A percentile compares a stretch with the other conserved stretches of the same genome.
phyloP scores from a whole-genome alignment of 1,140 invertebrate species.

The Cepaea nemoralis region DNA sequence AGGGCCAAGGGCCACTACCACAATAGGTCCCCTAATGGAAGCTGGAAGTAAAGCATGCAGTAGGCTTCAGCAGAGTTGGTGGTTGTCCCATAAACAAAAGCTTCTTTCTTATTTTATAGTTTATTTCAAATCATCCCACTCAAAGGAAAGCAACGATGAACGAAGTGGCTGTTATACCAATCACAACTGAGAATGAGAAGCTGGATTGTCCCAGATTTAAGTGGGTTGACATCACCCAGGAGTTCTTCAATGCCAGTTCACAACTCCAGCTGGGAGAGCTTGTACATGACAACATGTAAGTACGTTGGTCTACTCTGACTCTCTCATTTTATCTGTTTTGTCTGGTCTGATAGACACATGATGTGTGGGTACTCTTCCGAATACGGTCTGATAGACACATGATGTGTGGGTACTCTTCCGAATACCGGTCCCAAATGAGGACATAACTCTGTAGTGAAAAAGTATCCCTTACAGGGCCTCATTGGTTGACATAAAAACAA shows the following conservation, averaged over 20 bases:
- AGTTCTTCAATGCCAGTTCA: conserved; percentile 57
- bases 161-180: neutral
- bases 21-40: neutral
- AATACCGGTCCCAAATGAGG: too few relatives aligned
- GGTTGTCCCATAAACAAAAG: neutral
- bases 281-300: conserved; percentile 63
- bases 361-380: too few relatives aligned
- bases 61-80: too few relatives aligned
- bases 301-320: conserved; percentile 5
- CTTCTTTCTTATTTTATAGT: neutral
- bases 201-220: conserved; percentile 43
- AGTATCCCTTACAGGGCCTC: too few relatives aligned
- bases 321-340: too few relatives aligned
- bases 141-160: neutral
- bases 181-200: conserved; percentile 31
- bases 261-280: conserved; percentile 63
- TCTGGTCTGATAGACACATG: too few relatives aligned
- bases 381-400: too few relatives aligned
- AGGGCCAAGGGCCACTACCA: neutral
- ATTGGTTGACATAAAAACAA: too few relatives aligned
- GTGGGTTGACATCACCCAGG: conserved; percentile 64
- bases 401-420: too few relatives aligned
- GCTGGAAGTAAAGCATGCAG: too few relatives aligned
- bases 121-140: neutral
- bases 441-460: too few relatives aligned